Evolutionary conservation across 2,797 vertebrate genomes (phyloP), one percentile per base, ranked within the genome.

Genomic region (Macropodus opercularis): DNA sequence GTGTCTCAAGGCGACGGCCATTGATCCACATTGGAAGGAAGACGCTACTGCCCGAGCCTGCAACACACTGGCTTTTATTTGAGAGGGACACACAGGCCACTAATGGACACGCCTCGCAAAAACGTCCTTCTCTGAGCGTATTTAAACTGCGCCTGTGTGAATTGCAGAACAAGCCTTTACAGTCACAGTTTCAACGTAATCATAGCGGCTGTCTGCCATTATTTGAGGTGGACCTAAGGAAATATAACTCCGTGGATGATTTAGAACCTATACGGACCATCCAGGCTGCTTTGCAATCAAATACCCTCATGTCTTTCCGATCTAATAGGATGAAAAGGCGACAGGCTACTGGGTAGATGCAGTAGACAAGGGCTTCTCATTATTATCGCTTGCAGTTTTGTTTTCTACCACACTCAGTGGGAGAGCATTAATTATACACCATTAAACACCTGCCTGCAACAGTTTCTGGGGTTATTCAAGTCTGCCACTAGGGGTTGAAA

Each of bases 11-110:
- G 81, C 83, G 39, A 80, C 61, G 53, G 61, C 69, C 84, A 90
- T 90, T 89, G 90, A 90, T 90, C 83, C 89, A 82, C 68, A 86
- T 41, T 87, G 82, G 73, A 83, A 81, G 83, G 73, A 74, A 89
- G 86, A 88, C 41, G 54, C 80, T 63, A 50, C 76, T 60, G 64
- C 59, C 66, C 55, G 50, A 83, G 77, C 79, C 70, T 75, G 77
- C 70, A 71, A 58, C 72, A 53, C 57, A 74, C 77, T 57, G 57
- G 51, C 43, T 86, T 86, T 66, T 66, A 77, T 83, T 75, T 66
- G 53, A 77, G 69, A 39, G 44, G 49, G 53, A 71, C 10, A 60
- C 61, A 85, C 49, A 69, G 77, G 51, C 31, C 54, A 49, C 41
- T 31, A 67, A 81, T 39, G 56, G 58, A 63, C 17, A 53, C 47